These are phyloP conservation scores for Hecatera dysodea DNA, from an alignment of 2,888 invertebrate species.

Conservation along the genomic window DNA sequence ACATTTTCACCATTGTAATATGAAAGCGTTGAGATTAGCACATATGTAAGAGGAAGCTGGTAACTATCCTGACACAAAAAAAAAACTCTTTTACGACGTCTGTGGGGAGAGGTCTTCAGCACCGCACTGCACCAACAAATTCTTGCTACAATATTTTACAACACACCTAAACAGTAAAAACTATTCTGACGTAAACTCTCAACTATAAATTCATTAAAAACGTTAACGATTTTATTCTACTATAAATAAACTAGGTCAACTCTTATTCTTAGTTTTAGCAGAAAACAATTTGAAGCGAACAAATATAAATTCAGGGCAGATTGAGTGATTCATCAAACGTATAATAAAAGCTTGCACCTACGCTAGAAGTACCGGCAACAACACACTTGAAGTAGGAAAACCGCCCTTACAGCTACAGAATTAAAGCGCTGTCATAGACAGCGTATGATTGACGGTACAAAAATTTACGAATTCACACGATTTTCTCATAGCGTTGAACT, in stretches of 20 bases:
- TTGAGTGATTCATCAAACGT: constrained; percentile 73
- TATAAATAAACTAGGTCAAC: constrained; percentile 60
- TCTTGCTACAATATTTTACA: constrained; percentile 29
- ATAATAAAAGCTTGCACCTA: constrained; percentile 71
- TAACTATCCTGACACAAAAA: constrained; percentile 17
- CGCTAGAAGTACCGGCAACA: constrained; percentile 45
- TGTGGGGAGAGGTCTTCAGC: constrained; percentile 23
- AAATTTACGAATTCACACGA: constrained; percentile 61
- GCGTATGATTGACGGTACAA: constrained; percentile 16
- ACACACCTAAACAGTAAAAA: constrained; percentile 46
- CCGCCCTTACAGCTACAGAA: background rate
- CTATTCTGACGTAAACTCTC: constrained; percentile 44
- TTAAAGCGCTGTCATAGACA: background rate
- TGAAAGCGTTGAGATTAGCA: background rate
- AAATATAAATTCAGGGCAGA: constrained; percentile 70
- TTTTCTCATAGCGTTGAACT: constrained; percentile 73
- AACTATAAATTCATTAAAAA: constrained; percentile 53
- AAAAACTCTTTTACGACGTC: constrained; percentile 9
- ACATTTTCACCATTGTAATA: too few relatives aligned
- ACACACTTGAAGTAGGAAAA: background rate
- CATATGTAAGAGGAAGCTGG: background rate
- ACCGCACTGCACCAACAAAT: constrained; percentile 7
- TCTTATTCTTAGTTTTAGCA: constrained; percentile 52
- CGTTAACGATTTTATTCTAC: constrained; percentile 58
- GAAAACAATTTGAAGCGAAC: constrained; percentile 66